Conservation (phyloP, 2,888 invertebrate genomes). For the Ectemnius cavifrons region DNA sequence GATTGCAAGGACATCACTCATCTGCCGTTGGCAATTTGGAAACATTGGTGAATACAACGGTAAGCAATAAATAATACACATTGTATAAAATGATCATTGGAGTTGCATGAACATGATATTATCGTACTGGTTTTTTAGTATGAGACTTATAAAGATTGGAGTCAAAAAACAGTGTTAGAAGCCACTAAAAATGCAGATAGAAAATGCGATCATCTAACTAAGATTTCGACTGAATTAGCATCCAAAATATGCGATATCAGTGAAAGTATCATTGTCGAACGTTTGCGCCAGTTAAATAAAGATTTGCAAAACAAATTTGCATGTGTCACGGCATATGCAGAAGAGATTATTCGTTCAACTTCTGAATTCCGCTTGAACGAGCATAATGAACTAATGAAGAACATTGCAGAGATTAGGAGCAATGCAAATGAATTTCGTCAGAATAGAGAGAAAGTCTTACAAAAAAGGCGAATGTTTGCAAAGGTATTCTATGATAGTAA, state of each 20-base stretch:
- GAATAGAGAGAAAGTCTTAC: slow-evolving; percentile 54
- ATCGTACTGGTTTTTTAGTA: slow-evolving; percentile 52
- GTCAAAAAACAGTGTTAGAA: slow-evolving; percentile 58
- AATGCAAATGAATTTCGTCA: slow-evolving; percentile 51
- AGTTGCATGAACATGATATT: slow-evolving; percentile 11
- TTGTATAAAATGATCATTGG: no score
- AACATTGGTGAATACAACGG: slow-evolving; percentile 57
- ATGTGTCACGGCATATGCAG: slow-evolving; percentile 54
- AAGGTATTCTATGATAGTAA: slow-evolving; percentile 39
- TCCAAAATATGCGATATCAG: slow-evolving; percentile 62
- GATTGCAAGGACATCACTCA: slow-evolving; percentile 57
- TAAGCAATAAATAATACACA: slow-evolving; percentile 48
- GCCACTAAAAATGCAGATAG: slow-evolving; percentile 54
- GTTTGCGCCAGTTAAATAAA: slow-evolving; percentile 60
- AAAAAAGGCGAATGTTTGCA: slow-evolving; percentile 52
- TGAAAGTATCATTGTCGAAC: slow-evolving; percentile 66
- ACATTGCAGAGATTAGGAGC: slow-evolving; percentile 56
- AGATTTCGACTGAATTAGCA: slow-evolving; percentile 56
- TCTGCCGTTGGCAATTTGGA: slow-evolving; percentile 53
- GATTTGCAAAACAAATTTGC: slow-evolving; percentile 62
- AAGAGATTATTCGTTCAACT: slow-evolving; percentile 60
- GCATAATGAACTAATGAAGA: slow-evolving; percentile 58
- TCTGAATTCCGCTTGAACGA: slow-evolving; percentile 57
- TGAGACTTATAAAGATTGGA: slow-evolving; percentile 63
- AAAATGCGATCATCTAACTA: slow-evolving; percentile 56